A percentile compares a stretch with the other conserved stretches of the same genome.
Conservation (phyloP, 37 sponge, comb jelly and placozoan genomes). For the Axinella damicornis region DNA sequence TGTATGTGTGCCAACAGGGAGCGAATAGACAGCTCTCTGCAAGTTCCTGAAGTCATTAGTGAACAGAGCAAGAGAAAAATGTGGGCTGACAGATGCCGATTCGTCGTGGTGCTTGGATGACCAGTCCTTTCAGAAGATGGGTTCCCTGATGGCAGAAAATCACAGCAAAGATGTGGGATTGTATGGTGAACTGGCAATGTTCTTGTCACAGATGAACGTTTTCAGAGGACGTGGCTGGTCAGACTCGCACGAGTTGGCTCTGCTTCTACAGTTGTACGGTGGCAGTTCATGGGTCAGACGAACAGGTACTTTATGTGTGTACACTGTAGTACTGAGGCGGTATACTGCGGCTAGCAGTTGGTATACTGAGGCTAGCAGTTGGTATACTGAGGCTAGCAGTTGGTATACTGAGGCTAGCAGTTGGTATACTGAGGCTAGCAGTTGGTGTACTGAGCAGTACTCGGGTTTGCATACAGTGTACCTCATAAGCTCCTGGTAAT, state of each 20-base stretch:
- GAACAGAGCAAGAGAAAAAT: neutral
- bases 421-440: too few relatives aligned
- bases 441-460: too few relatives aligned
- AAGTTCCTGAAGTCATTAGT: slow-evolving; percentile 24
- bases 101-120: slow-evolving; percentile 56
- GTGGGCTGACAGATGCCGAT: neutral
- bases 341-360: too few relatives aligned
- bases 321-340: too few relatives aligned
- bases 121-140: slow-evolving; percentile 58
- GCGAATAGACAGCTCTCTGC: slow-evolving; percentile 38
- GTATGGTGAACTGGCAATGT: slow-evolving; percentile 57
- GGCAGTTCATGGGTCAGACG: slow-evolving; percentile 37
- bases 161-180: slow-evolving; percentile 25
- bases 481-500: too few relatives aligned
- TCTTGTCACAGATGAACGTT: slow-evolving; percentile 60
- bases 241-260: slow-evolving; percentile 49
- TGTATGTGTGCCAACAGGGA: slow-evolving; percentile 53
- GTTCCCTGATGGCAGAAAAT: slow-evolving; percentile 60
- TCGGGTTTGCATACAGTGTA: too few relatives aligned
- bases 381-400: too few relatives aligned
- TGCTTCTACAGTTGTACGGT: slow-evolving; percentile 53
- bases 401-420: too few relatives aligned
- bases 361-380: too few relatives aligned
- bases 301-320: slow-evolving; percentile 57
- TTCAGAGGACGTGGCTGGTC: slow-evolving; percentile 12